A percentile compares a stretch with the other conserved stretches of the same genome.
These are phyloP conservation scores for Pinna nobilis DNA, from an alignment of 1,140 invertebrate species.

Conservation along the genomic window DNA sequence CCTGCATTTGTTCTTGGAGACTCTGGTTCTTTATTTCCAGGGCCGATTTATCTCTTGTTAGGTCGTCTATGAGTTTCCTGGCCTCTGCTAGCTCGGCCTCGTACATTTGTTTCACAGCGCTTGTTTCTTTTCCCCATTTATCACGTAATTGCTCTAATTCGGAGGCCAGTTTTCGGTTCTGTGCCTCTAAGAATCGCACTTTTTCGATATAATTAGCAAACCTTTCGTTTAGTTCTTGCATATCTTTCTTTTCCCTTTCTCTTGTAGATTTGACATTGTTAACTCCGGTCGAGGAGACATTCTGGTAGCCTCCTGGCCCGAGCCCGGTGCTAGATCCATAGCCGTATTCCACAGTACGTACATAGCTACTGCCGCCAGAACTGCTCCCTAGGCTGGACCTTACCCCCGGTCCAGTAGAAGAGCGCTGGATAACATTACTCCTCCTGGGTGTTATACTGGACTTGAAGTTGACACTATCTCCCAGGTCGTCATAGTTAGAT, in stretches of 20 bases:
- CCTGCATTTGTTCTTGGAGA: slow-evolving; percentile 67
- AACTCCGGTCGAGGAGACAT: slow-evolving; percentile 70
- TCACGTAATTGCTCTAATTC: slow-evolving; percentile 73
- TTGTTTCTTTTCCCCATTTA: slow-evolving; percentile 76
- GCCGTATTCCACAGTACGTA: slow-evolving; percentile 58
- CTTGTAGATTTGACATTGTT: slow-evolving; percentile 71
- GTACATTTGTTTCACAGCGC: slow-evolving; percentile 76
- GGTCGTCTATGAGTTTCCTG: slow-evolving; percentile 69
- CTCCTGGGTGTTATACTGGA: slow-evolving; percentile 55
- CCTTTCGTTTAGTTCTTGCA: slow-evolving; percentile 77
- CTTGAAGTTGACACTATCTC: slow-evolving; percentile 53
- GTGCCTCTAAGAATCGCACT: slow-evolving; percentile 77
- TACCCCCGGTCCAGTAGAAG: slow-evolving; percentile 42
- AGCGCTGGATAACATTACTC: slow-evolving; percentile 47
- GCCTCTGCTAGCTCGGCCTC: slow-evolving; percentile 75
- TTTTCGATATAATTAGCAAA: slow-evolving; percentile 78
- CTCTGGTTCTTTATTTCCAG: slow-evolving; percentile 64
- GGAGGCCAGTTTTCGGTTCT: slow-evolving; percentile 75
- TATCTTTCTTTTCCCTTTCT: slow-evolving; percentile 77
- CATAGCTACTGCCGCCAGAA: slow-evolving; percentile 25
- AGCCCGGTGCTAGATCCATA: slow-evolving; percentile 45
- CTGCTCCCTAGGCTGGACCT: slow-evolving; percentile 35
- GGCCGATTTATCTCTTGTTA: slow-evolving; percentile 68
- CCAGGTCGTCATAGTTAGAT: slow-evolving; percentile 21
- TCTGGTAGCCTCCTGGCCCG: slow-evolving; percentile 57